Evolutionary conservation across 2,888 invertebrate species (phyloP).

Genomic region (Germaria angustata): DNA sequence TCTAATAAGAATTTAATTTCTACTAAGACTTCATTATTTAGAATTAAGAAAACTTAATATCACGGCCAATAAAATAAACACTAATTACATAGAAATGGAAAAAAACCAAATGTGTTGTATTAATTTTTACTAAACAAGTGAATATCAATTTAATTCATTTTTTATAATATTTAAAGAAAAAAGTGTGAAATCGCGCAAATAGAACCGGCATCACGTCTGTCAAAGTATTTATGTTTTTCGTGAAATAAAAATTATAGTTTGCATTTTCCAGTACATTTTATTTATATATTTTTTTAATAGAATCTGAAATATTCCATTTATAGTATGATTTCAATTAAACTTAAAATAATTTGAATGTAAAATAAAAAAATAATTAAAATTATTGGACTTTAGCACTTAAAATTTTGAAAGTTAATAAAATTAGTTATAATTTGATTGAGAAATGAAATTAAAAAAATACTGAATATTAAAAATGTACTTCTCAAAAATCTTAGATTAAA

Average conservation of each 20-base stretch:
- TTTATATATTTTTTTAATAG: background rate
- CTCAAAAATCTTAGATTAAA: no score
- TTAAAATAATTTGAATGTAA: background rate
- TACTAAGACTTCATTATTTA: slow-evolving; percentile 7
- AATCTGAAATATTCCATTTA: background rate
- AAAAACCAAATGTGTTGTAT: no score
- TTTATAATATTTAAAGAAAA: background rate
- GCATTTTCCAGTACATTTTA: background rate
- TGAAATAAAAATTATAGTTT: background rate
- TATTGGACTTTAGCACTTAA: background rate
- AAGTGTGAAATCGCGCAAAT: background rate
- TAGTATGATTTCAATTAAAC: background rate
- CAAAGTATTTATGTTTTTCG: background rate
- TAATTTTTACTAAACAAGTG: no score
- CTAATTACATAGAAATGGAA: no score
- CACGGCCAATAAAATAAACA: background rate
- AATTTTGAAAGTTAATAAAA: background rate
- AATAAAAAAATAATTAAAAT: no score
- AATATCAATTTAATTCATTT: no score
- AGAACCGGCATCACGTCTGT: slow-evolving; percentile 22
- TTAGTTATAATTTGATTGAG: no score
- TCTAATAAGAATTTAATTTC: background rate
- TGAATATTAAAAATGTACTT: no score
- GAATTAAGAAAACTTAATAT: slow-evolving; percentile 1
- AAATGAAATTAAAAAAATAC: no score